A percentile compares a stretch with the other conserved stretches of the same genome.
Conservation (phyloP, 2,113 vertebrate species). For the Jaculus jaculus region DNA sequence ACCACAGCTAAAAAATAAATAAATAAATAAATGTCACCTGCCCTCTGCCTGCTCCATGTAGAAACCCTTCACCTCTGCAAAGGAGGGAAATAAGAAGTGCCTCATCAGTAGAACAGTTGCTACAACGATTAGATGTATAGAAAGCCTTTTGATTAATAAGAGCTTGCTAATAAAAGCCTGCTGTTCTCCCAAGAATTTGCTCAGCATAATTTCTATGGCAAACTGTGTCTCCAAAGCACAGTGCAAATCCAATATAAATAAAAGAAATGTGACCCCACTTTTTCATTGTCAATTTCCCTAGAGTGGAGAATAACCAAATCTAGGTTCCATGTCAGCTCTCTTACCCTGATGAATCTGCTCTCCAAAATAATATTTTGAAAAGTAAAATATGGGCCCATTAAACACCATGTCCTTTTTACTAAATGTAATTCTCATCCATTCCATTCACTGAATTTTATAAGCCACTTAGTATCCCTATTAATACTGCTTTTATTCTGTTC, state of each 20-base stretch:
- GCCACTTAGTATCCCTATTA: not conserved
- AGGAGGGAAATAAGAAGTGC: constrained; percentile 39
- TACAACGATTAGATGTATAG: constrained; percentile 49
- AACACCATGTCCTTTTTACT: not conserved
- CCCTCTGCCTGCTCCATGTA: not conserved
- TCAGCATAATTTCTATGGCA: constrained; percentile 61
- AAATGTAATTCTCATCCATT: not conserved
- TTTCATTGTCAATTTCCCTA: constrained; percentile 60
- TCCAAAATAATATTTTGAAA: constrained; percentile 52
- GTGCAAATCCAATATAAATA: constrained; percentile 47
- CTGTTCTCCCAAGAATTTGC: constrained; percentile 53
- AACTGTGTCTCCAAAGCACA: constrained; percentile 44
- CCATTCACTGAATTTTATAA: constrained; percentile 4
- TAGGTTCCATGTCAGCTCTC: constrained; percentile 29
- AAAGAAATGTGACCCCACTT: constrained; percentile 47
- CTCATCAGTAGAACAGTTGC: not conserved
- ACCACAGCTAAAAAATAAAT: no score
- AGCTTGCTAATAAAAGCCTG: constrained; percentile 68
- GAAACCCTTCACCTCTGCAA: not conserved
- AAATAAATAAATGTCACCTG: no score
- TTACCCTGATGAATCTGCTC: constrained; percentile 52
- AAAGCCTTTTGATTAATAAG: constrained; percentile 64
- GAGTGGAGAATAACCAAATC: constrained; percentile 57
- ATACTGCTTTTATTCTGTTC: not conserved
- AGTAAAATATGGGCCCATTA: constrained; percentile 47